Conservation (phyloP, 2,888 invertebrate species). For the Microdon myrmicae region DNA sequence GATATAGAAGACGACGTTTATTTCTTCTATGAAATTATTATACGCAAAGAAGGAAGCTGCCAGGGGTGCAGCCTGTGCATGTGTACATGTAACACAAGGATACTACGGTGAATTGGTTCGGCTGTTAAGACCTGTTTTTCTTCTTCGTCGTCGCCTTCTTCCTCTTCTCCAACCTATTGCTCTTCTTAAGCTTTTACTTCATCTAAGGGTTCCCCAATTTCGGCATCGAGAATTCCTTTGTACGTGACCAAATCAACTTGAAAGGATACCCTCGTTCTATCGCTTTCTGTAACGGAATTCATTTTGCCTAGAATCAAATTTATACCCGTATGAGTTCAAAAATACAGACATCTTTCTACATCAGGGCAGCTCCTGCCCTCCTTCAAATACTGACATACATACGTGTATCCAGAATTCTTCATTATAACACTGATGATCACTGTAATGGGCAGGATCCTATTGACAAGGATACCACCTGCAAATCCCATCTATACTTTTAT, state of each 20-base stretch:
- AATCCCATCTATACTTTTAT: neutral
- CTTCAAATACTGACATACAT: too few relatives aligned
- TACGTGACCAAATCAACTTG: constrained; percentile 68
- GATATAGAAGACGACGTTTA: constrained; percentile 42
- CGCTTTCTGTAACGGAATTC: constrained; percentile 31
- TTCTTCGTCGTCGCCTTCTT: constrained; percentile 7
- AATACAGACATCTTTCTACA: neutral
- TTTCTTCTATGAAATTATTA: constrained; percentile 48
- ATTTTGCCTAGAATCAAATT: constrained; percentile 49
- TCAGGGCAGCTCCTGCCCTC: too few relatives aligned
- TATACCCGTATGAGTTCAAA: constrained; percentile 29
- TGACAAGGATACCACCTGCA: neutral
- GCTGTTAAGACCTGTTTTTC: too few relatives aligned
- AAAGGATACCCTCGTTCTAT: constrained; percentile 60
- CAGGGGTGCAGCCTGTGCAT: neutral
- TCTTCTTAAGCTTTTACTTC: constrained; percentile 1
- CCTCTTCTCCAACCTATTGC: constrained; percentile 10
- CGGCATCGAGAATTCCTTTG: constrained; percentile 55
- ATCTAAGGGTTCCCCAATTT: constrained; percentile 38
- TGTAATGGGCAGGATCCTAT: too few relatives aligned
- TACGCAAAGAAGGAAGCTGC: constrained; percentile 27
- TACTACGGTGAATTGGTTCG: too few relatives aligned
- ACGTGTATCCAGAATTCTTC: too few relatives aligned
- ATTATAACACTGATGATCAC: too few relatives aligned
- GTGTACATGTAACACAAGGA: constrained; percentile 12